Conservation (phyloP, 1,140 invertebrate genomes). For the Phortica variegata region DNA sequence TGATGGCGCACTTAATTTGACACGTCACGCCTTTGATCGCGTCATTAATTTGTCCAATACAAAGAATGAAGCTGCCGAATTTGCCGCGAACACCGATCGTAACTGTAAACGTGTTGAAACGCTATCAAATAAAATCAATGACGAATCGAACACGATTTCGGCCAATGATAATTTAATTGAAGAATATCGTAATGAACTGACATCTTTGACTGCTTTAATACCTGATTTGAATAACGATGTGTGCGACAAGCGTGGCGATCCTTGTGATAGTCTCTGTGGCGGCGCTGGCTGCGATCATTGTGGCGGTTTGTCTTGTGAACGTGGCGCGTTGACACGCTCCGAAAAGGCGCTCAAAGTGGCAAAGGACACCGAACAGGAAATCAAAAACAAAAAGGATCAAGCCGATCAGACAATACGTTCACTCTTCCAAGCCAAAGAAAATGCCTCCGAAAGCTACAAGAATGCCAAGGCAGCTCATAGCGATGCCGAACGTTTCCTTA, state of each 20-base stretch:
- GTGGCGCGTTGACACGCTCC: constrained; percentile 84
- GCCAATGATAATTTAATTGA: constrained; percentile 70
- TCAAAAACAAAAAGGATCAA: constrained; percentile 78
- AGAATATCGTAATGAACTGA: constrained; percentile 67
- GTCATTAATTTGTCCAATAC: constrained; percentile 58
- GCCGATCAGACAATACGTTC: constrained; percentile 65
- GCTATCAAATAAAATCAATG: constrained; percentile 70
- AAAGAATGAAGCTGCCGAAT: constrained; percentile 67
- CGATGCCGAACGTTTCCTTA: constrained; percentile 59
- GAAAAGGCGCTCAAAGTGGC: constrained; percentile 82
- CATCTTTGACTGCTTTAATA: constrained; percentile 69
- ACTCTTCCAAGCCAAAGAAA: constrained; percentile 61
- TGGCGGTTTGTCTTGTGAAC: constrained; percentile 82
- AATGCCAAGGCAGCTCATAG: constrained; percentile 59
- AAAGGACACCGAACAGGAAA: constrained; percentile 76
- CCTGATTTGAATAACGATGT: constrained; percentile 86
- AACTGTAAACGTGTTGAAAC: constrained; percentile 81
- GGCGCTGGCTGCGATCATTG: constrained; percentile 91
- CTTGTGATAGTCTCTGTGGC: constrained; percentile 88
- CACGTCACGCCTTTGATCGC: constrained; percentile 74
- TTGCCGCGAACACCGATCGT: constrained; percentile 75
- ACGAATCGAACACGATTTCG: constrained; percentile 70
- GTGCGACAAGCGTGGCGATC: constrained; percentile 82
- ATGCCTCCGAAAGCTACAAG: constrained; percentile 60
- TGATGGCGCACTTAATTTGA: constrained; percentile 90